Base-by-base conservation (phyloP, 2,797 vertebrate genomes). In the Liparis tanakae region DNA sequence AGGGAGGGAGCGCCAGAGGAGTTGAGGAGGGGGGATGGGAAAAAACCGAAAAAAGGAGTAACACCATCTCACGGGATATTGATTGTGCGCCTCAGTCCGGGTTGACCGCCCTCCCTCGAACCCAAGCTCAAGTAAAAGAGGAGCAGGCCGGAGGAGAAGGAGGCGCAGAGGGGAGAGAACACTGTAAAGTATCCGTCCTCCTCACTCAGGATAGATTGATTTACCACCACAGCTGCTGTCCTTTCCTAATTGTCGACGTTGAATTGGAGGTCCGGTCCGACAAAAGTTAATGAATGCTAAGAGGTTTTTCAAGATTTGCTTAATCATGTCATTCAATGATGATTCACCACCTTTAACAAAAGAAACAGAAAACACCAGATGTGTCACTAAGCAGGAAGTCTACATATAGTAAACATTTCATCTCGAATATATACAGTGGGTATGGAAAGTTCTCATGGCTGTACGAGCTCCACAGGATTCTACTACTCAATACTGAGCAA, bases 61-160 rank as follows among this genome's bases (percentile, higher is more conserved):
- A 69, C 61, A 82, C 14, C 66, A 44, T 64, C 80, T 64, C 61
- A 51, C 63, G 33, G 75, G 69, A n/a, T 88, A 93, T 89, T 76
- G 84, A 90, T 92, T 81, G 63, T 58, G 12, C 60, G 77, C 41
- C 64, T 80, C 58, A 48, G 6, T 79, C 18, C 58, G 68, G 71
- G 59, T 83, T 88, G 84, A 73, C 75, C 51, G 59, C 66, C 54
- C 6, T 78, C 30, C 44, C 53, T 10, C 3, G 39, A 66, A 85
- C 69, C 79, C 77, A 53, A 63, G 78, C 72, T 76, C 66, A 82
- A 83, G 80, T 67, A 69, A 72, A 82, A 70, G 67, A 80, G 53
- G 57, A 56, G 63, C 18, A n/a, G 3, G 56, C 56, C 30, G 76
- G 61, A 60, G 57, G 48, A 51, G 43, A 20, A 51, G 60, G 55